Evolutionary conservation across 2,113 vertebrate species (phyloP), one percentile per base, ranked within the genome.

Genomic region (Climacteris rufus): DNA sequence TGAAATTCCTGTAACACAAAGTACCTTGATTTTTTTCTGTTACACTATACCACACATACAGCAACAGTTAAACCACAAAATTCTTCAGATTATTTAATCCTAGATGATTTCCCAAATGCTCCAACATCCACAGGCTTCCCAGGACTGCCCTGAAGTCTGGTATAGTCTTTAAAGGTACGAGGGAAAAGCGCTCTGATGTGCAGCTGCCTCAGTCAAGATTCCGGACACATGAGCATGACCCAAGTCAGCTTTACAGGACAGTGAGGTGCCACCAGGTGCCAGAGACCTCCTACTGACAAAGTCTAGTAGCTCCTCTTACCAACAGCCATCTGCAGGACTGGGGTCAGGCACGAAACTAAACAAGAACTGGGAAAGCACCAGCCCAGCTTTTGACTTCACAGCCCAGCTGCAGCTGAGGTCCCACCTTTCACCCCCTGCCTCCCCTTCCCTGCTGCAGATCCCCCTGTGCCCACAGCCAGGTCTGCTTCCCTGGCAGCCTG

Each of bases 291-390:
- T n/a, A 15, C n/a, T 5, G 5, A 12, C 54, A 44, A 28, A 80
- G 68, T 4, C 18, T 5, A n/a, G 53, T 2, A 37, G 44, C 35
- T 14, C 31, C 52, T 69, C 52, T 75, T 35, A 45, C 21, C 18
- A 44, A 27, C 1, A 89, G 60, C 35, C 66, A 23, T 3, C 33
- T 5, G 23, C 70, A 68, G 39, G 50, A 37, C 25, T 40, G 23
- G 14, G 23, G 15, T 2, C 24, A 30, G 0, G 8, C 0, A 0
- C 27, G 19, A 68, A 31, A n/a, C 27, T 22, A 68, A 31, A n/a
- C 1, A 2, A 9, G 25, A 76, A 33, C n/a, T 53, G 42, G 17
- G 53, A 84, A 86, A 33, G 35, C 74, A 80, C 27, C 64, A 81
- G 49, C n/a, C 25, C 71, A 77, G 23, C 59, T 44, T 59, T 39